Evolutionary conservation across 1,140 invertebrate genomes (phyloP).

Genomic region (Lucilia cuprina): DNA sequence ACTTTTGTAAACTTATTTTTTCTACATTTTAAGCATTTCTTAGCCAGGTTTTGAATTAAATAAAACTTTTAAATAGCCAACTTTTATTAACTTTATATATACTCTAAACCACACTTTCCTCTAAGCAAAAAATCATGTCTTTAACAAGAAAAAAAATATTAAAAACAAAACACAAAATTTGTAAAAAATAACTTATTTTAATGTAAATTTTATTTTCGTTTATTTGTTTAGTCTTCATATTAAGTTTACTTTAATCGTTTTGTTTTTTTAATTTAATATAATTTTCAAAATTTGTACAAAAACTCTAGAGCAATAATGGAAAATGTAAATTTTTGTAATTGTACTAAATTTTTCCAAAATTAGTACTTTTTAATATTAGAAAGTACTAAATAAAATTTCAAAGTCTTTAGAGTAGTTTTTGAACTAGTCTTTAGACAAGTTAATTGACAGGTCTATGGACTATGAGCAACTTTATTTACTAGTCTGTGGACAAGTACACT

Average conservation of each 20-base stretch:
- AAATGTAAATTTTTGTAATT: too few relatives aligned
- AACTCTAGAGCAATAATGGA: too few relatives aligned
- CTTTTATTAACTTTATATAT: background rate
- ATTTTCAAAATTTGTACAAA: background rate
- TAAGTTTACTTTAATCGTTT: background rate
- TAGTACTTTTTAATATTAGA: too few relatives aligned
- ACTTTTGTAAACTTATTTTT: background rate
- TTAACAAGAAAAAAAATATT: background rate
- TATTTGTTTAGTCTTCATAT: background rate
- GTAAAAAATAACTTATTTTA: background rate
- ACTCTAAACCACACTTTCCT: background rate
- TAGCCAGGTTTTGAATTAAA: background rate
- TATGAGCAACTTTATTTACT: too few relatives aligned
- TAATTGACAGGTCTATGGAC: too few relatives aligned
- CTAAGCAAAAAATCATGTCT: too few relatives aligned
- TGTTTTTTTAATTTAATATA: background rate
- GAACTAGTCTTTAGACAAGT: too few relatives aligned
- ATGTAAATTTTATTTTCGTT: background rate
- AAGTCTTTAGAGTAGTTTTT: too few relatives aligned
- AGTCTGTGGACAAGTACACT: too few relatives aligned
- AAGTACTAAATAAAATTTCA: too few relatives aligned
- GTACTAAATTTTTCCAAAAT: too few relatives aligned
- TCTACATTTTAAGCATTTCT: conserved; percentile 3
- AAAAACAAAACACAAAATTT: background rate
- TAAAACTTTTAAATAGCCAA: background rate